Base-by-base conservation (phyloP, 2,797 vertebrate species). In the Austrolebias charrua region DNA sequence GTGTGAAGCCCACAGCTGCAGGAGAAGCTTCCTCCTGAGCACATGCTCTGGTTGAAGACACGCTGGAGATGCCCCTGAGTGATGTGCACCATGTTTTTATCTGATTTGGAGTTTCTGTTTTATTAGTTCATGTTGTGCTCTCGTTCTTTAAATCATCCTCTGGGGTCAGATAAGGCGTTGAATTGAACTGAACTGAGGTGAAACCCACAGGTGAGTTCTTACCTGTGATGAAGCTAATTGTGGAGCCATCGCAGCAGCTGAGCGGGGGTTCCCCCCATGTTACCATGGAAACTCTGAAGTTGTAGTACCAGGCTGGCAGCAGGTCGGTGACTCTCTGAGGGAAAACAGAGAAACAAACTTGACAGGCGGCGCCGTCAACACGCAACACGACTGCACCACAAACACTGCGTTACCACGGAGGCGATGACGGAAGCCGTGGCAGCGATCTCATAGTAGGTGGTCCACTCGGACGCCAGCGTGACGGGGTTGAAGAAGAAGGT, bases 401-500 rank as follows among this genome's bases (percentile, higher is more conserved):
- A 9, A 3, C 6, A 9, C 2, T 2, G 14, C 0, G 10, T 73
- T 95, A 98, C 97, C 95, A 97, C 95, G 0, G 96, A 97, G 4
- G 96, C 93, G 16, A 95, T 95, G 80, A 96, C 71, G 0, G 96
- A 96, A 55, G 95, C 75, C 0, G 94, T 96, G 0, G 95, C 96
- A 11, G 96, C 95, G 53, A 99, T 97, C 90, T 99, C 96, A 4
- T 98, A 98, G 91, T 97, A 98, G 3, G 96, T 98, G 29, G 91
- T 99, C 97, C 97, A 99, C 86, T 97, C 95, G 0, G 97, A 96
- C 1, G 93, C 93, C 90, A 96, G 93, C 0, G 94, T 96, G n/a
- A 92, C 82, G 0, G 96, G 96, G 86, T 98, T 97, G 90, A 98
- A 98, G 90, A 96, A 98, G 89, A 96, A 98, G 76, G 96, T 97